These are phyloP conservation scores for Tachycineta bicolor DNA, from an alignment of 2,113 vertebrate species.

Conservation along the genomic window DNA sequence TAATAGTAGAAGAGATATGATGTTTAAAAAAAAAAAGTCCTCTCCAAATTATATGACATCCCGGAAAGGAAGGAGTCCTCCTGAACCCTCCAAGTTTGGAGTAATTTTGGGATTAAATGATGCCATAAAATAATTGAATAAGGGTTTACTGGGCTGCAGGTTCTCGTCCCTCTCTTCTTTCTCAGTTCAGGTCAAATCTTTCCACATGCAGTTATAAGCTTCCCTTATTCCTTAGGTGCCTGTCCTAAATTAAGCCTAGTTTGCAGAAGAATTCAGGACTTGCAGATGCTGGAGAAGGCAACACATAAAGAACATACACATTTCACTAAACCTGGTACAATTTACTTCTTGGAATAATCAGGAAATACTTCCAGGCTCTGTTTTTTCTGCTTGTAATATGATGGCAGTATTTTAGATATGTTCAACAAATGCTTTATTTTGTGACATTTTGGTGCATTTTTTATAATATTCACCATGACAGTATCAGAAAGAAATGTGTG, in stretches of 20 bases:
- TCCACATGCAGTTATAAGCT: accelerated
- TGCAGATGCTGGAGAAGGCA: not conserved
- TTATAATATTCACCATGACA: not conserved
- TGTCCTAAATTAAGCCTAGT: not conserved
- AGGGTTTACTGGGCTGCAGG: not conserved
- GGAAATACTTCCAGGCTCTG: not conserved
- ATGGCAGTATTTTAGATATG: not conserved
- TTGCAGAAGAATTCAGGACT: not conserved
- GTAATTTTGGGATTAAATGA: not conserved
- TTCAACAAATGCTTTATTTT: not conserved
- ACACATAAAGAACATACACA: not conserved
- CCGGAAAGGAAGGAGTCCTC: not conserved
- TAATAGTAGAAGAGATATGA: not conserved
- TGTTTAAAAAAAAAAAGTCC: not conserved
- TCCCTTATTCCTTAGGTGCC: not conserved
- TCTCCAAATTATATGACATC: not conserved
- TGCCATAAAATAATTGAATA: not conserved
- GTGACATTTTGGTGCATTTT: not conserved
- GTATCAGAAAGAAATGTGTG: not conserved
- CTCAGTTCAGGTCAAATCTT: not conserved
- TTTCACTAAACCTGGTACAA: not conserved
- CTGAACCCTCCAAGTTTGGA: not conserved
- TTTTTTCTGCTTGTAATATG: not conserved
- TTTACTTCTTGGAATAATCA: not conserved
- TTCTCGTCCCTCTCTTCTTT: not conserved